Conservation (phyloP, 2,797 vertebrate species). For the Glossophaga mutica region DNA sequence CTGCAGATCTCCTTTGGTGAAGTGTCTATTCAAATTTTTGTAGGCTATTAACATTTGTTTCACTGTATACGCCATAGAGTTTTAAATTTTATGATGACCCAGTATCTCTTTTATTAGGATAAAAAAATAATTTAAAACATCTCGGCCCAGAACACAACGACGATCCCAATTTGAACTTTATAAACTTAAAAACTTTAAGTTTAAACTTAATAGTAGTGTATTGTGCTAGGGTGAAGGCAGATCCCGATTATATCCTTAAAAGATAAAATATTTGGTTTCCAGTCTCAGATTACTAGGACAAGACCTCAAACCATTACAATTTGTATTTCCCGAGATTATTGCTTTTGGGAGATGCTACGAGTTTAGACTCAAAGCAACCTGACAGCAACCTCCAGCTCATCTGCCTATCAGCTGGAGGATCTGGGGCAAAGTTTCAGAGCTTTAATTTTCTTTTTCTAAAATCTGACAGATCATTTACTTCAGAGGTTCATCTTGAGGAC, state of each 20-base stretch:
- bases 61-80: not conserved
- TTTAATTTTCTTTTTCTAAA: not conserved
- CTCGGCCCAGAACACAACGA: not conserved
- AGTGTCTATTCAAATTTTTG: not conserved
- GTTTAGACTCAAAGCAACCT: not conserved
- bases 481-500: not conserved
- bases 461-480: not conserved
- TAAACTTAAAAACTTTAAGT: too few relatives aligned
- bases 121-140: not conserved
- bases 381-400: not conserved
- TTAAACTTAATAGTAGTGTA: not conserved
- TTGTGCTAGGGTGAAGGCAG: not conserved
- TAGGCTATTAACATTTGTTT: not conserved
- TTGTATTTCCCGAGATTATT: not conserved
- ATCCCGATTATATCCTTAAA: not conserved
- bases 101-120: not conserved
- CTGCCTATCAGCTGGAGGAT: not conserved
- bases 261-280: not conserved
- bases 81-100: not conserved
- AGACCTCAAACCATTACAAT: not conserved
- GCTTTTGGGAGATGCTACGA: not conserved
- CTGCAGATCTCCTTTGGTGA: not conserved
- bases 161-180: not conserved
- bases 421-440: not conserved
- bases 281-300: not conserved